These are phyloP conservation scores for Sciurus carolinensis DNA, from an alignment of 2,797 vertebrate species.

Conservation along the genomic window DNA sequence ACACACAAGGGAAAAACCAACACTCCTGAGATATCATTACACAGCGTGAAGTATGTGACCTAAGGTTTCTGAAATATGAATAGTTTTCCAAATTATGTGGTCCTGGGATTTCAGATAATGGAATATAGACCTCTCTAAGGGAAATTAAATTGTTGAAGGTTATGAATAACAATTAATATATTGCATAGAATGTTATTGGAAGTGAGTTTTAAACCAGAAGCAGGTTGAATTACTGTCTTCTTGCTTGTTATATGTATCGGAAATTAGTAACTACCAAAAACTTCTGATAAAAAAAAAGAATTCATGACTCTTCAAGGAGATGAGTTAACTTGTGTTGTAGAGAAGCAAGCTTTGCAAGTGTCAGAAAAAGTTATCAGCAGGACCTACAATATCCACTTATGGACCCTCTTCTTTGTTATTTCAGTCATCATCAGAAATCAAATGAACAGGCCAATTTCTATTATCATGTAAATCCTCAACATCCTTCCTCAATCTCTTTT, in stretches of 20 bases:
- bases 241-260: background rate
- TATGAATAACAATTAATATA: background rate
- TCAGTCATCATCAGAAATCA: background rate
- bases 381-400: accelerated
- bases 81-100: background rate
- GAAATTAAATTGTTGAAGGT: background rate
- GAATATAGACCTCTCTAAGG: background rate
- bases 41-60: background rate
- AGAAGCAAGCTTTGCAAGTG: background rate
- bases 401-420: background rate
- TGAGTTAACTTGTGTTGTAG: background rate
- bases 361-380: background rate
- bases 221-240: background rate
- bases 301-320: background rate
- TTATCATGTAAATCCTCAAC: background rate
- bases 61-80: conserved; percentile 9
- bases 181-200: background rate
- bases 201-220: background rate
- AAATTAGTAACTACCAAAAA: conserved; percentile 1
- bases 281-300: background rate
- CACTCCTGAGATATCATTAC: background rate
- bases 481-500: background rate
- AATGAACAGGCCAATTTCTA: background rate
- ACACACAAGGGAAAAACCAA: background rate
- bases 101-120: background rate